Conservation (phyloP, 1,140 invertebrate species). For the Aricia agestis region DNA sequence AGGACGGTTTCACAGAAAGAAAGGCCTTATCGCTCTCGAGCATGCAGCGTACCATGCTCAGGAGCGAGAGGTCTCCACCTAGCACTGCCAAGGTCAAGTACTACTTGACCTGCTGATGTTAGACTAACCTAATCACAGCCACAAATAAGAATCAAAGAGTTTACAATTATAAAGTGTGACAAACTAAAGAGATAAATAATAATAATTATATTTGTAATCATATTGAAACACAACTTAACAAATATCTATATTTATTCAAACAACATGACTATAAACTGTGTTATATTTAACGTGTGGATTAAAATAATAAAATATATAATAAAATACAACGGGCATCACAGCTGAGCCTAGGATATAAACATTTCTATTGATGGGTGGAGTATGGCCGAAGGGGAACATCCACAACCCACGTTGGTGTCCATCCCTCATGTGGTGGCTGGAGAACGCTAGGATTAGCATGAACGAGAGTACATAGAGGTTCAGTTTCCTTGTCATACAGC, state of each 20-base stretch:
- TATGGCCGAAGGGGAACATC: slow-evolving; percentile 51
- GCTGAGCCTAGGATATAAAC: slow-evolving; percentile 40
- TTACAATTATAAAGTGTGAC: too few relatives aligned
- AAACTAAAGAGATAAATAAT: too few relatives aligned
- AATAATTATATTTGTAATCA: too few relatives aligned
- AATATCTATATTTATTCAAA: slow-evolving; percentile 19
- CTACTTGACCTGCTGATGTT: too few relatives aligned
- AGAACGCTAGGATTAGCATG: slow-evolving; percentile 50
- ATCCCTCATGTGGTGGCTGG: slow-evolving; percentile 56
- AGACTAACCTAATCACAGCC: too few relatives aligned
- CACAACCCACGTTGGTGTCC: slow-evolving; percentile 52
- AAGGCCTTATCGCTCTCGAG: too few relatives aligned
- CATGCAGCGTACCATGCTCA: too few relatives aligned
- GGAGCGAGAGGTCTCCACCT: too few relatives aligned
- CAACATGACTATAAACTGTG: slow-evolving; percentile 26
- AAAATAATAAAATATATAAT: slow-evolving; percentile 34
- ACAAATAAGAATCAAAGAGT: too few relatives aligned
- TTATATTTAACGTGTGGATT: slow-evolving; percentile 39
- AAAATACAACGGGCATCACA: slow-evolving; percentile 40
- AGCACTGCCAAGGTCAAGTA: too few relatives aligned
- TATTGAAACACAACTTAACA: too few relatives aligned
- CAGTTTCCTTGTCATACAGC: slow-evolving; percentile 41
- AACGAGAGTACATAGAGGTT: slow-evolving; percentile 47
- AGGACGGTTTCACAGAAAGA: too few relatives aligned
- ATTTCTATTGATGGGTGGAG: slow-evolving; percentile 41